phyloP scores from a whole-genome alignment of 2,888 invertebrate genomes.

The Leptinotarsa tumamoca region DNA sequence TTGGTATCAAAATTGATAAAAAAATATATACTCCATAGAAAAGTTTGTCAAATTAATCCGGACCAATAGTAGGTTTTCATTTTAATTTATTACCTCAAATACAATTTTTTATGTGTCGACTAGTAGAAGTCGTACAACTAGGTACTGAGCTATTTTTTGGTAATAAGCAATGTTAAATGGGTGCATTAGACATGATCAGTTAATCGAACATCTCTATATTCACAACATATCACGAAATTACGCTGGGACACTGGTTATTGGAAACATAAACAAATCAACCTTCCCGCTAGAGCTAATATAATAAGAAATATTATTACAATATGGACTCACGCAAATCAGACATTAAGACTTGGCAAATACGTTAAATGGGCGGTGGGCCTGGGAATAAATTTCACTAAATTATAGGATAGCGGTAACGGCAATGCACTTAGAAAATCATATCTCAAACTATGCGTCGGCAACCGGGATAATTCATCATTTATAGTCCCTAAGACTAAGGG shows the following conservation, averaged over 20 bases:
- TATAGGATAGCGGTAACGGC: conserved; percentile 38
- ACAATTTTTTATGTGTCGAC: too few species aligned
- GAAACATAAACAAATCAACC: conserved; percentile 36
- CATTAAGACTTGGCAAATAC: conserved; percentile 51
- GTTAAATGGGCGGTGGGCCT: conserved; percentile 46
- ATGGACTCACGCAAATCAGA: conserved; percentile 48
- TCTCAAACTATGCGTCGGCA: conserved; percentile 30
- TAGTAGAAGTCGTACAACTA: too few species aligned
- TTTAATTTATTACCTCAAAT: too few species aligned
- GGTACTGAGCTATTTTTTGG: too few species aligned
- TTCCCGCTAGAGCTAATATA: conserved; percentile 32
- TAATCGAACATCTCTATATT: background rate
- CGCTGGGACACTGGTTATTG: conserved; percentile 25
- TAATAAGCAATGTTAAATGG: too few species aligned
- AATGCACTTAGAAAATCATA: conserved; percentile 42
- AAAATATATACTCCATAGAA: too few species aligned
- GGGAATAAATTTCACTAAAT: conserved; percentile 48
- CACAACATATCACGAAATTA: conserved; percentile 26
- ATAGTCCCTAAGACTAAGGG: conserved; percentile 19
- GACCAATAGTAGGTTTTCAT: too few species aligned
- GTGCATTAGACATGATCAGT: background rate
- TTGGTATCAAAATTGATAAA: too few species aligned
- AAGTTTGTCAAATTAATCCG: too few species aligned
- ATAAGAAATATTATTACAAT: conserved; percentile 43
- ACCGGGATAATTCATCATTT: conserved; percentile 32